Conservation (phyloP, 1,140 invertebrate species). For the Tribolium madens region DNA sequence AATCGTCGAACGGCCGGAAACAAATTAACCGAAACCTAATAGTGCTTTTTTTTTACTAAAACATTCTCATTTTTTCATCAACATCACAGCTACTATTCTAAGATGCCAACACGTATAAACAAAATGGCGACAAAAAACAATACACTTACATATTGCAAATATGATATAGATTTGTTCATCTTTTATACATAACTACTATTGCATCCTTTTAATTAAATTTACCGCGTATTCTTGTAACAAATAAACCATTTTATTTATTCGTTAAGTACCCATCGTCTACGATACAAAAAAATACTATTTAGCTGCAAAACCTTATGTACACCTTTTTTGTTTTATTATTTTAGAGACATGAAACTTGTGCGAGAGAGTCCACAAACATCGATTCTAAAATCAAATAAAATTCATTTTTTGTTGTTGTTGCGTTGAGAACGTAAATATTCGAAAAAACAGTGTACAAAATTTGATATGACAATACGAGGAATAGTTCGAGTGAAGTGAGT, state of each 20-base stretch:
- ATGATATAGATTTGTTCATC: slow-evolving; percentile 42
- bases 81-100: slow-evolving; percentile 61
- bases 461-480: slow-evolving; percentile 33
- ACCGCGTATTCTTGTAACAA: slow-evolving; percentile 33
- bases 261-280: slow-evolving; percentile 54
- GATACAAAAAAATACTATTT: slow-evolving; percentile 55
- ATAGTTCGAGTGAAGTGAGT: slow-evolving; percentile 10
- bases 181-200: slow-evolving; percentile 46
- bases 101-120: slow-evolving; percentile 56
- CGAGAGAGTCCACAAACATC: slow-evolving; percentile 37
- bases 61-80: slow-evolving; percentile 43
- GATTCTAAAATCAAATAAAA: not conserved
- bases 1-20: not conserved
- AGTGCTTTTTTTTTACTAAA: slow-evolving; percentile 38
- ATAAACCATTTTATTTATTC: slow-evolving; percentile 52
- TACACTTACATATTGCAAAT: slow-evolving; percentile 45
- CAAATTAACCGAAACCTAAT: not conserved
- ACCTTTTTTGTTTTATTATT: slow-evolving; percentile 30
- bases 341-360: slow-evolving; percentile 40
- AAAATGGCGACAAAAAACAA: slow-evolving; percentile 47
- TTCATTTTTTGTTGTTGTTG: not conserved
- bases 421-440: not conserved
- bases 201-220: slow-evolving; percentile 45
- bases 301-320: slow-evolving; percentile 52
- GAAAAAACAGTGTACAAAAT: slow-evolving; percentile 23